Evolutionary conservation across 2,888 invertebrate species (phyloP).

Genomic region (Drosophila vallismaia): DNA sequence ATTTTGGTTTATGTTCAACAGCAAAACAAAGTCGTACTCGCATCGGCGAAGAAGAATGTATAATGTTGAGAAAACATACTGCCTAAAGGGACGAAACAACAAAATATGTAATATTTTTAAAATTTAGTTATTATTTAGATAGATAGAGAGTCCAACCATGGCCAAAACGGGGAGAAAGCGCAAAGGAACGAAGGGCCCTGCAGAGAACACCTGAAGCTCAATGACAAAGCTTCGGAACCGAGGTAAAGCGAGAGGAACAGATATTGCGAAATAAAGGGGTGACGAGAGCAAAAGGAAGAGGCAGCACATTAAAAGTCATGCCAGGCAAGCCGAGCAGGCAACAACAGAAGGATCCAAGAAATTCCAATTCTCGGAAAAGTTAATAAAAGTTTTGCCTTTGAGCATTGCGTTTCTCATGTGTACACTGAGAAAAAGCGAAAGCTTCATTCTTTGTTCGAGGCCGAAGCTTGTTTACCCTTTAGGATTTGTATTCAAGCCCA

Average conservation of each 20-base stretch:
- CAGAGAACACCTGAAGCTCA: conserved; percentile 75
- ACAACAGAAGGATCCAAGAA: conserved; percentile 75
- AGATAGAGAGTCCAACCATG: too few relatives aligned
- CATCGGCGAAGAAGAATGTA: too few relatives aligned
- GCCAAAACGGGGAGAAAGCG: conserved; percentile 39
- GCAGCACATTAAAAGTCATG: conserved; percentile 73
- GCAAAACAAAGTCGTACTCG: conserved; percentile 70
- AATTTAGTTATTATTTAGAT: too few relatives aligned
- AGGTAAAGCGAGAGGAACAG: conserved; percentile 10
- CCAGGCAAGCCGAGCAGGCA: conserved; percentile 68
- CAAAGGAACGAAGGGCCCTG: too few relatives aligned
- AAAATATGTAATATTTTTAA: too few relatives aligned
- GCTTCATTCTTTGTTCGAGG: not conserved
- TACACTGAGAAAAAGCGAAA: conserved; percentile 16
- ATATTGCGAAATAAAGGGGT: conserved; percentile 31
- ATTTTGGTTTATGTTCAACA: conserved; percentile 72
- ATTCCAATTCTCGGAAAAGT: conserved; percentile 79
- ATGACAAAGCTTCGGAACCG: conserved; percentile 24
- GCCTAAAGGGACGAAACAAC: too few relatives aligned
- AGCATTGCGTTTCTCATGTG: conserved; percentile 67
- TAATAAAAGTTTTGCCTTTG: conserved; percentile 78
- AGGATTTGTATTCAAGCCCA: too few relatives aligned
- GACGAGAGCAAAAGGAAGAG: conserved; percentile 40
- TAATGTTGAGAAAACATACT: too few relatives aligned
- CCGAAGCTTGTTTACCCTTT: not conserved